Evolutionary conservation across 1,140 invertebrate genomes (phyloP), one percentile per base, ranked within the genome.

Genomic region (Apocrypta bakeri): DNA sequence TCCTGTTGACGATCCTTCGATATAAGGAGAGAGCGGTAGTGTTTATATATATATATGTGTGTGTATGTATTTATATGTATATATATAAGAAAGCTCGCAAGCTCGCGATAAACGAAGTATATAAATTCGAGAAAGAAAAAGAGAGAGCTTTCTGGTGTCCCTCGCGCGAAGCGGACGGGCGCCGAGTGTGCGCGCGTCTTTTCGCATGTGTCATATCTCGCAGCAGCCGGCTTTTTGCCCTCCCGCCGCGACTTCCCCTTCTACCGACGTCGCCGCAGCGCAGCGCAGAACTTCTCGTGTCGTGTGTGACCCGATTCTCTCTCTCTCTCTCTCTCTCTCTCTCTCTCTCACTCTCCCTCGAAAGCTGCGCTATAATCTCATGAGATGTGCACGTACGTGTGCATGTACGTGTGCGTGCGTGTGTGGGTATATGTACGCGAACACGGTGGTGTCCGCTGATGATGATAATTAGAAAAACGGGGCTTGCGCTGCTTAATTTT

Each of bases 201-300:
- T 71, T 71, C 6, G 29, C 27, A 25, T 71, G 27, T 56, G 27
- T 37, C 68, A 37, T 33, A 14, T 71, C 68, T n/a, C 68, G 63
- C 63, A 25, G 63, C 68, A n/a, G 68, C 68, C 68, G 68, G 68
- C 68, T 31, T 71, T 71, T 71, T 37, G 17, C 27, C 63, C 24
- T 27, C 42, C 42, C 42, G 42, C 48, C 48, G 48, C 21, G 24
- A 6, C 63, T 27, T 12, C 63, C 27, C 11, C 68, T 37, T 17
- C 31, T n/a, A 31, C 17, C 31, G 68, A 8, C 68, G 68, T 6
- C 68, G 68, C 27, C 11, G 3, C 25, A 17, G 68, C 68, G 68
- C 24, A 27, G 63, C n/a, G 63, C 3, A 0, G 21, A 1, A 21
- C 21, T 56, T 56, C 48, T 56, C 21, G 17, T 2, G 17, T 56